These are phyloP conservation scores for Corvus hawaiiensis DNA, from an alignment of 2,113 vertebrate species.

Conservation along the genomic window DNA sequence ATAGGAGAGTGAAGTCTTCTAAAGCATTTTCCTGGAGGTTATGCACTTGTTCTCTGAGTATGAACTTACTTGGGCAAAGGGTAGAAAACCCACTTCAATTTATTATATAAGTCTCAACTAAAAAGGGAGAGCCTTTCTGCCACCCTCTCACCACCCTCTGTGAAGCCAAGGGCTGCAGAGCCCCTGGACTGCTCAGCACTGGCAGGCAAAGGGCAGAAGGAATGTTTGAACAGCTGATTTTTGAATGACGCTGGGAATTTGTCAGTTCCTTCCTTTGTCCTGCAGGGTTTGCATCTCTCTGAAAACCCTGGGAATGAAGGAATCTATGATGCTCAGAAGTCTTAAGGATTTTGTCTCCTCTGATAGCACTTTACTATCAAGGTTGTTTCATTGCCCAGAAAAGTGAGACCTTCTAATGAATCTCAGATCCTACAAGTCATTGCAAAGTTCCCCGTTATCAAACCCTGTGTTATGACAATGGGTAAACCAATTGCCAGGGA, in stretches of 20 bases:
- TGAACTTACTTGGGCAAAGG: background rate
- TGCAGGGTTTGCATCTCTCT: background rate
- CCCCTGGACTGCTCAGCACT: background rate
- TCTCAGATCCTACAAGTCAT: background rate
- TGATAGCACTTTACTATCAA: background rate
- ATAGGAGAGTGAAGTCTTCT: background rate
- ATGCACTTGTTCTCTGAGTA: background rate
- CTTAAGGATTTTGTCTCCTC: background rate
- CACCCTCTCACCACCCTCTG: background rate
- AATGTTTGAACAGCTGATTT: background rate
- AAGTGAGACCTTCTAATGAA: background rate
- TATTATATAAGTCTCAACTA: fast-evolving
- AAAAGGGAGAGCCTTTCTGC: background rate
- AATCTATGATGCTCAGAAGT: background rate
- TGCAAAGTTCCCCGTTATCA: background rate
- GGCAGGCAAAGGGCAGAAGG: background rate
- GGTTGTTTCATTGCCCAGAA: background rate
- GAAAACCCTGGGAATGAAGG: background rate
- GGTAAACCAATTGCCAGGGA: background rate
- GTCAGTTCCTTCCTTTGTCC: background rate
- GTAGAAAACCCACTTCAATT: background rate
- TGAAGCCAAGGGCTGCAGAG: background rate
- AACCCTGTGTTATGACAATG: background rate
- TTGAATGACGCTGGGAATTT: background rate
- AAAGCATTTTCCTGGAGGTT: background rate